Evolutionary conservation across 2,113 vertebrate species (phyloP).

Genomic region (Lophura nycthemera): DNA sequence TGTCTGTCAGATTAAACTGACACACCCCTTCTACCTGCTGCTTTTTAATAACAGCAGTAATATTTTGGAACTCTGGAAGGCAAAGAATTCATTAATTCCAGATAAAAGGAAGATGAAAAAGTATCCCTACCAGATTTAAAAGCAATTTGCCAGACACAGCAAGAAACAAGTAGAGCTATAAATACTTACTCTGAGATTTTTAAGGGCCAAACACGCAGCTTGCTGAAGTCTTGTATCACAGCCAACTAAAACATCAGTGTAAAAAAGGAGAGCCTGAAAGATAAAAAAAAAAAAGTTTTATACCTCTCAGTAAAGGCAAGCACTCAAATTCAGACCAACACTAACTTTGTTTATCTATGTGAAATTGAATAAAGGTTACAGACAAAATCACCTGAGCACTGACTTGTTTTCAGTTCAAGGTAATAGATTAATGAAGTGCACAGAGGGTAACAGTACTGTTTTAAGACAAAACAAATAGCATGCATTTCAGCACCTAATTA

Average conservation of each 20-base stretch:
- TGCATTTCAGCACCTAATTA: neutral
- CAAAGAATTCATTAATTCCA: neutral
- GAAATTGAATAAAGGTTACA: fast-evolving
- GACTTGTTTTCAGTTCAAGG: neutral
- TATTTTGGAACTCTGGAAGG: fast-evolving
- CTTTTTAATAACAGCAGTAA: neutral
- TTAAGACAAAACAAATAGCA: neutral
- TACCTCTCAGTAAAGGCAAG: fast-evolving
- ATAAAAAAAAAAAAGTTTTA: neutral
- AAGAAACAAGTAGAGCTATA: neutral
- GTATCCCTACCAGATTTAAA: neutral
- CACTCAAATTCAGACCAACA: fast-evolving
- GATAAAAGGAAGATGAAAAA: neutral
- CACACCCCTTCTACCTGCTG: neutral
- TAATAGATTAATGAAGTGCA: fast-evolving
- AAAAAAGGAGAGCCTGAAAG: slow-evolving; percentile 86
- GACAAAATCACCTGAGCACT: neutral
- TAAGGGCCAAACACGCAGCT: slow-evolving; percentile 88
- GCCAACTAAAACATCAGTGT: slow-evolving; percentile 79
- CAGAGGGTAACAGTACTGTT: fast-evolving
- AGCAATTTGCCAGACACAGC: neutral
- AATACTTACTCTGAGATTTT: slow-evolving; percentile 86
- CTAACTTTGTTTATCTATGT: neutral
- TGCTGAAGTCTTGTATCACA: slow-evolving; percentile 78
- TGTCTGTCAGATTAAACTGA: neutral